A percentile compares a stretch with the other conserved stretches of the same genome.
phyloP scores from a whole-genome alignment of 2,888 invertebrate species.

The Imbricaverruca yamaguchii region DNA sequence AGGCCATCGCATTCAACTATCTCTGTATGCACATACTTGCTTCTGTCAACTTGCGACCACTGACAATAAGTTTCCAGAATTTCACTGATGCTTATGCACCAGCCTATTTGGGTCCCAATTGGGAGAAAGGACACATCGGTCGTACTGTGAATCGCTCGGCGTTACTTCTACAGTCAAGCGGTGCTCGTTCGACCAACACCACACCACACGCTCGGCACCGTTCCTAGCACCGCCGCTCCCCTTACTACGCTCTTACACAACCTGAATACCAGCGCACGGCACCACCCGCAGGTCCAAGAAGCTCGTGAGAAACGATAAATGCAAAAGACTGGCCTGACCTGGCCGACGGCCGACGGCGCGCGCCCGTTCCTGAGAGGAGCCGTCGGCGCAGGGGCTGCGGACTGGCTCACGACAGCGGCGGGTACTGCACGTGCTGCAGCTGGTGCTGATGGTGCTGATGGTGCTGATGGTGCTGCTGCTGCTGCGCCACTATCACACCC shows the following conservation, averaged over 20 bases:
- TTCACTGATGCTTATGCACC: too few species aligned
- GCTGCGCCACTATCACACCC: not conserved
- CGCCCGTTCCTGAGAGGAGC: not conserved
- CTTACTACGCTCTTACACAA: too few species aligned
- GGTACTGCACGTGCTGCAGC: not conserved
- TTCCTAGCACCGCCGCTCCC: not conserved
- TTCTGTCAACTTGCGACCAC: too few species aligned
- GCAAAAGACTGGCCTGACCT: not conserved
- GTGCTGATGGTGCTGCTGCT: too few species aligned
- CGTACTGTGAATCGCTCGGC: too few species aligned
- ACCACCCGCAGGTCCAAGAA: not conserved
- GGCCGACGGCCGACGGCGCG: not conserved
- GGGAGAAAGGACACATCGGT: too few species aligned
- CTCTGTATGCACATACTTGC: too few species aligned
- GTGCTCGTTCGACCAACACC: too few species aligned
- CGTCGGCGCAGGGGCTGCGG: not conserved
- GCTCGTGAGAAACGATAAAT: constrained; percentile 2
- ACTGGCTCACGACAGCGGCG: not conserved
- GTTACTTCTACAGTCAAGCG: too few species aligned
- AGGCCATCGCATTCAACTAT: too few species aligned
- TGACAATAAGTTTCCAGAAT: too few species aligned
- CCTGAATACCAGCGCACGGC: not conserved
- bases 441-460: not conserved
- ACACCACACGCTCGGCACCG: not conserved
- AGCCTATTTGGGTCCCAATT: too few species aligned